Conservation (phyloP, 2,797 vertebrate species). For the Molossus molossus region DNA sequence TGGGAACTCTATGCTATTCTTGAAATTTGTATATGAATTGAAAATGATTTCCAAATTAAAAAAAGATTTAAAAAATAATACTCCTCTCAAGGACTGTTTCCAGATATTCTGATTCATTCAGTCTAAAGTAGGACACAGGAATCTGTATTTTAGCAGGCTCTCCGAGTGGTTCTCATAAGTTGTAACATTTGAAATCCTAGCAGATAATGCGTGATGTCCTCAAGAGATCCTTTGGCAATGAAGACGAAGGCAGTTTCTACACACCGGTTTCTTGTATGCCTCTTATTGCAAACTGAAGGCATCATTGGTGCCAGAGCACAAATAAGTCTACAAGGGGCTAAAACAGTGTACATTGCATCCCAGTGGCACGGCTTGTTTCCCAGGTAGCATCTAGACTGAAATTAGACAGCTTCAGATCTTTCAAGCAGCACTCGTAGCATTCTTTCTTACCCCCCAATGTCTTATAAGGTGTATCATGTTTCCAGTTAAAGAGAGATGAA, state of each 20-base stretch:
- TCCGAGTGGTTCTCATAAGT: background rate
- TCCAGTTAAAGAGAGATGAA: background rate
- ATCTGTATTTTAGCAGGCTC: background rate
- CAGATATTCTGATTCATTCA: background rate
- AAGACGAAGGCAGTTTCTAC: background rate
- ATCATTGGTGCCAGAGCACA: background rate
- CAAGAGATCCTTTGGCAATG: background rate
- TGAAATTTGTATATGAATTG: background rate
- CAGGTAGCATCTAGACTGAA: background rate
- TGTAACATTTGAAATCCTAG: background rate
- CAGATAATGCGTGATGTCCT: background rate
- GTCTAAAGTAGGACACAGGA: background rate
- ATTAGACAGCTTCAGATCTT: background rate
- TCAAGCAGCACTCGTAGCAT: background rate
- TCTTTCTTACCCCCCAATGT: background rate
- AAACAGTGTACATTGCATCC: background rate
- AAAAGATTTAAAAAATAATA: background rate
- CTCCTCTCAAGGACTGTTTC: background rate
- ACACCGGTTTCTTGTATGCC: background rate
- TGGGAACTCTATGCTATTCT: background rate
- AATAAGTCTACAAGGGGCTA: background rate
- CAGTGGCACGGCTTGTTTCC: background rate
- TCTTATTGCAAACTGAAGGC: slow-evolving; percentile 5
- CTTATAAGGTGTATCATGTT: slow-evolving; percentile 42
- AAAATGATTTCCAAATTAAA: slow-evolving; percentile 56